Conservation (phyloP, 2,797 vertebrate species). For the Pipistrellus pipistrellus region DNA sequence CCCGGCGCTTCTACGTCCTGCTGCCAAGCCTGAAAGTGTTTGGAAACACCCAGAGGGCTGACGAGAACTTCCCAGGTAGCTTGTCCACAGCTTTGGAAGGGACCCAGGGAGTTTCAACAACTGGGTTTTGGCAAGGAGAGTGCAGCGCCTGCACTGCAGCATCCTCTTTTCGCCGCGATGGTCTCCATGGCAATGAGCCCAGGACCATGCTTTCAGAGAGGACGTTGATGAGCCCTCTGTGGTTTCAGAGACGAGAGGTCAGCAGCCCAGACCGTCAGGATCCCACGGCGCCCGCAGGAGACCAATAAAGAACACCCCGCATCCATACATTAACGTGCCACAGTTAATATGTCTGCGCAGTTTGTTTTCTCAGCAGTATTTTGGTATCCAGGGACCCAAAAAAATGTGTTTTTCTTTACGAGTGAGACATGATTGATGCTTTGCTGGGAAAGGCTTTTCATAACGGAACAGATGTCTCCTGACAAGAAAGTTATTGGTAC, state of each 20-base stretch:
- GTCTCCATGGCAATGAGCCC: neutral
- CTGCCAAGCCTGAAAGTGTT: neutral
- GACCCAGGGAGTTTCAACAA: neutral
- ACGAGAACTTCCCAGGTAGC: neutral
- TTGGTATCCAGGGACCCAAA: slow-evolving; percentile 71
- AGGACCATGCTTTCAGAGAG: neutral
- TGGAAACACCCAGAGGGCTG: neutral
- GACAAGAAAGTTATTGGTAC: slow-evolving; percentile 80
- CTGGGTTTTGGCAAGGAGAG: slow-evolving; percentile 2
- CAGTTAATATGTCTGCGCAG: slow-evolving; percentile 71
- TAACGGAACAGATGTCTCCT: slow-evolving; percentile 79
- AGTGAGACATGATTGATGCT: slow-evolving; percentile 80
- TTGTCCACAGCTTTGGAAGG: neutral
- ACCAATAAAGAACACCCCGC: slow-evolving; percentile 38
- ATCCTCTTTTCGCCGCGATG: neutral
- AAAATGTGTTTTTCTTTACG: slow-evolving; percentile 75
- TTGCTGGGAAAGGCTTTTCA: slow-evolving; percentile 73
- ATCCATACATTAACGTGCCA: slow-evolving; percentile 54
- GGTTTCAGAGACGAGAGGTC: slow-evolving; percentile 64
- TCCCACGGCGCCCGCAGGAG: slow-evolving; percentile 38
- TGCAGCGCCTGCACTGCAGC: neutral
- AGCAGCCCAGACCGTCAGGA: slow-evolving; percentile 33
- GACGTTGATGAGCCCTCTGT: slow-evolving; percentile 43
- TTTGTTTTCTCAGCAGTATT: slow-evolving; percentile 81
- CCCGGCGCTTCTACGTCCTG: neutral